Percentiles rank a stretch among this genome's conserved stretches.
phyloP scores from a whole-genome alignment of 30 jellyfish, hydroid and myxozoan genomes.

The Chrysaora quinquecirrha region DNA sequence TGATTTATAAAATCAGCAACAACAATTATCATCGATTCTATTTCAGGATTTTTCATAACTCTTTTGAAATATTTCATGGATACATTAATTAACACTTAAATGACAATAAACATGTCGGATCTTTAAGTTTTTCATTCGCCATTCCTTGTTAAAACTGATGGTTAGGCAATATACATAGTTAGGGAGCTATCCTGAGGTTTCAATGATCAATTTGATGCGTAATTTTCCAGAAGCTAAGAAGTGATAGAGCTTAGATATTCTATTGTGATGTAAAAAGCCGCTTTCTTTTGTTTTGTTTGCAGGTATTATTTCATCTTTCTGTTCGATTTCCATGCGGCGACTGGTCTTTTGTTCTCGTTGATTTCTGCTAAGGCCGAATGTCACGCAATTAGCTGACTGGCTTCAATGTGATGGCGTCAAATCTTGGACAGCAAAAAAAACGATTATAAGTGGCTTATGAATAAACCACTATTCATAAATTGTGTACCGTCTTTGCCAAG shows the following conservation, averaged over 20 bases:
- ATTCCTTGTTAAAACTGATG: neutral
- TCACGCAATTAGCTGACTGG: constrained; percentile 10
- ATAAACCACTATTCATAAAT: too few species aligned
- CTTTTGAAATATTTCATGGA: neutral
- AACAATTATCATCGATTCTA: too few species aligned
- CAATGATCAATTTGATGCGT: neutral
- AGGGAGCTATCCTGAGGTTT: too few species aligned
- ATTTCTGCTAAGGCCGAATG: neutral
- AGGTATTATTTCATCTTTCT: constrained; percentile 30
- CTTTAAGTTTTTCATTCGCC: neutral
- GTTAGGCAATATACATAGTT: too few species aligned
- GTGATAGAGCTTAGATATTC: too few species aligned
- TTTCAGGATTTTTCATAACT: neutral
- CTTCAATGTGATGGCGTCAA: too few species aligned
- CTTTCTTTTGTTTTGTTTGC: constrained; percentile 5
- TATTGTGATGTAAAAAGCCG: constrained; percentile 1
- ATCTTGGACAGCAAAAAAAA: too few species aligned
- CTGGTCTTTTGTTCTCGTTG: constrained; percentile 46
- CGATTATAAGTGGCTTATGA: too few species aligned
- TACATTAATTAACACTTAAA: neutral
- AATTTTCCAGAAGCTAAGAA: too few species aligned
- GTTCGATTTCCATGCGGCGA: constrained; percentile 74
- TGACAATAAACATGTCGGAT: neutral
- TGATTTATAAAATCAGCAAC: too few species aligned
- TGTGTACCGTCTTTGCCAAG: too few species aligned